Conservation (phyloP, 92 coral and sea anemone genomes). For the Parazoanthus darwini region DNA sequence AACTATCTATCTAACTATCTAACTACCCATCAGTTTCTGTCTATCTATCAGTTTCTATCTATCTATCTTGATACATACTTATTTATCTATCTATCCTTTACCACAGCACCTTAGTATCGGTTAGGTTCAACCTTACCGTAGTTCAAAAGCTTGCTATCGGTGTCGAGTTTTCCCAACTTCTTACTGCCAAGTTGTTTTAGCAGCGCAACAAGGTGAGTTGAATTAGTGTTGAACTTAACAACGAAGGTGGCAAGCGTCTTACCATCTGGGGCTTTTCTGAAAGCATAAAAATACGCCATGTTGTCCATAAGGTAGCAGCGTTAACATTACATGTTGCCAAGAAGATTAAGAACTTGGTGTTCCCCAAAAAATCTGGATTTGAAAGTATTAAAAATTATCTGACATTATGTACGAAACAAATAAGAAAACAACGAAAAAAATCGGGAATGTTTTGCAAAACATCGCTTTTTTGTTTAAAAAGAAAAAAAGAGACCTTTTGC, state of each 20-base stretch:
- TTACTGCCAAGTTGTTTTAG: slow-evolving; percentile 13
- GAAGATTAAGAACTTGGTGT: neutral
- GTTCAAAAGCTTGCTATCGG: slow-evolving; percentile 19
- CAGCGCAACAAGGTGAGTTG: slow-evolving; percentile 20
- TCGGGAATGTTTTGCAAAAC: too few species aligned
- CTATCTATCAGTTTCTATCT: too few species aligned
- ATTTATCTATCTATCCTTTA: too few species aligned
- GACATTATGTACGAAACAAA: neutral
- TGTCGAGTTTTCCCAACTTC: slow-evolving; percentile 25
- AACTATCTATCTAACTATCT: too few species aligned
- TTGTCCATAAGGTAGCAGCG: neutral
- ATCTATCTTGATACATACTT: too few species aligned
- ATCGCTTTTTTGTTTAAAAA: too few species aligned
- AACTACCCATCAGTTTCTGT: too few species aligned
- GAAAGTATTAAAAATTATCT: too few species aligned
- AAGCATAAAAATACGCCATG: neutral
- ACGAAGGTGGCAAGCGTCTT: slow-evolving; percentile 28
- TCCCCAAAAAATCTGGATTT: too few species aligned
- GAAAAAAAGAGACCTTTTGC: neutral
- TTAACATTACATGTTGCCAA: neutral
- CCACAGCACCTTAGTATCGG: too few species aligned
- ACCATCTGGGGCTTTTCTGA: slow-evolving; percentile 35
- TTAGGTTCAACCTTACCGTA: slow-evolving; percentile 6
- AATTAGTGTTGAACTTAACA: slow-evolving; percentile 9
- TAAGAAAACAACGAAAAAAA: neutral